A percentile compares a stretch with the other conserved stretches of the same genome.
These are phyloP conservation scores for Puntigrus tetrazona DNA, from an alignment of 2,113 vertebrate genomes.

Conservation along the genomic window DNA sequence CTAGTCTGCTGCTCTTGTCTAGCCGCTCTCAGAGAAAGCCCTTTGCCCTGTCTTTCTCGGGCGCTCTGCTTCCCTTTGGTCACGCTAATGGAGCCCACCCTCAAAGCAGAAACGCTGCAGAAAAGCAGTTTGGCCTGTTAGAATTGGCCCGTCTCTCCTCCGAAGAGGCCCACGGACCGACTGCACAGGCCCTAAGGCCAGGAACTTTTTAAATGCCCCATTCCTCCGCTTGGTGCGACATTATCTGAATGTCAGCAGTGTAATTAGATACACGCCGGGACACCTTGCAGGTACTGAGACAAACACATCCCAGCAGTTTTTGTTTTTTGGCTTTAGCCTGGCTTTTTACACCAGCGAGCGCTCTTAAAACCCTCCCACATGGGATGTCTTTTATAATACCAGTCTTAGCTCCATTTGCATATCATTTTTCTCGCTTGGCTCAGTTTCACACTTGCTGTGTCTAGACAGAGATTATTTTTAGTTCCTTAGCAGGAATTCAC, in stretches of 20 bases:
- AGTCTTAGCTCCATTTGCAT: conserved; percentile 53
- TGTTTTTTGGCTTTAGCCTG: conserved; percentile 7
- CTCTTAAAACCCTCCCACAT: conserved; percentile 25
- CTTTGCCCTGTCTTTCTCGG: conserved; percentile 44
- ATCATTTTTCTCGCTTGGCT: conserved; percentile 51
- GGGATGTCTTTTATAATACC: conserved; percentile 30
- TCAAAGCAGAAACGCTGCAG: conserved; percentile 56
- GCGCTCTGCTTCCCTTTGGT: conserved; percentile 65
- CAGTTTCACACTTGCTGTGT: conserved; percentile 53
- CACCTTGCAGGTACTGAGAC: conserved; percentile 3
- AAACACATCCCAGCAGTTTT: conserved; percentile 17
- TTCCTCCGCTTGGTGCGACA: neutral
- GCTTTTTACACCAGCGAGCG: neutral
- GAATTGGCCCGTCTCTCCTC: conserved; percentile 39
- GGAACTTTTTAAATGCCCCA: conserved; percentile 21
- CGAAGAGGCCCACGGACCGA: conserved; percentile 44
- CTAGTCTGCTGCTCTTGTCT: conserved; percentile 61
- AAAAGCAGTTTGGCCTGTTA: conserved; percentile 45
- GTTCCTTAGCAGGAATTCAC: conserved; percentile 51
- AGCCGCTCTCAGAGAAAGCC: conserved; percentile 56
- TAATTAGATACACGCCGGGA: neutral
- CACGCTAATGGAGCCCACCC: conserved; percentile 66
- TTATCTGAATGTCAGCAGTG: conserved; percentile 3
- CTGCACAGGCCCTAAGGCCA: conserved; percentile 28
- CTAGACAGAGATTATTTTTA: conserved; percentile 59